Evolutionary conservation across 2,888 invertebrate genomes (phyloP).

Genomic region (Protodeltote pygarga): DNA sequence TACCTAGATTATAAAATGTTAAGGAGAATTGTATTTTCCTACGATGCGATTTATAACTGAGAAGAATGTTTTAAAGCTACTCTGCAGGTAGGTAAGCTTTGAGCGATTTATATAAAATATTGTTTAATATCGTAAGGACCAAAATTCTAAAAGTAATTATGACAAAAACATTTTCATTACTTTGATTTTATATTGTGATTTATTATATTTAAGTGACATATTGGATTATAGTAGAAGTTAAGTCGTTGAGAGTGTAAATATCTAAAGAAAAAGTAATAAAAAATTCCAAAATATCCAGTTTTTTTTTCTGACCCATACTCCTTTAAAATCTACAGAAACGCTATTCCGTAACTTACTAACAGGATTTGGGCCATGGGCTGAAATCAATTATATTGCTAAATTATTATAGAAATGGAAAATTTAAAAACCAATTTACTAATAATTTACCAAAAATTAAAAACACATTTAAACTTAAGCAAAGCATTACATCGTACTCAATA

Average conservation of each 20-base stretch:
- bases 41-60: slow-evolving; percentile 49
- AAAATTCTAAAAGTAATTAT: slow-evolving; percentile 68
- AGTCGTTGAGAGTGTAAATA: slow-evolving; percentile 75
- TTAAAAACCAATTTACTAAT: not conserved
- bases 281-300: slow-evolving; percentile 62
- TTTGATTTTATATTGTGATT: slow-evolving; percentile 79
- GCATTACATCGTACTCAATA: too few relatives aligned
- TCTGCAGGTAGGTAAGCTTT: slow-evolving; percentile 29
- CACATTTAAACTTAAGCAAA: too few relatives aligned
- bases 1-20: slow-evolving; percentile 57
- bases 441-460: too few relatives aligned
- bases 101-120: slow-evolving; percentile 41
- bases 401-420: not conserved
- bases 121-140: slow-evolving; percentile 55
- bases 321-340: not conserved
- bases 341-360: not conserved
- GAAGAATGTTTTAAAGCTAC: slow-evolving; percentile 33
- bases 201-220: slow-evolving; percentile 73
- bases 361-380: not conserved
- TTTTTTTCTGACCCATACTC: slow-evolving; percentile 42
- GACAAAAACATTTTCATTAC: slow-evolving; percentile 59
- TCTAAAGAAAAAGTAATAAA: slow-evolving; percentile 74
- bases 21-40: slow-evolving; percentile 59
- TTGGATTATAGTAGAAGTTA: slow-evolving; percentile 71
- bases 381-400: too few relatives aligned